phyloP scores from a whole-genome alignment of 2,888 invertebrate species.

The Agrotis puta region DNA sequence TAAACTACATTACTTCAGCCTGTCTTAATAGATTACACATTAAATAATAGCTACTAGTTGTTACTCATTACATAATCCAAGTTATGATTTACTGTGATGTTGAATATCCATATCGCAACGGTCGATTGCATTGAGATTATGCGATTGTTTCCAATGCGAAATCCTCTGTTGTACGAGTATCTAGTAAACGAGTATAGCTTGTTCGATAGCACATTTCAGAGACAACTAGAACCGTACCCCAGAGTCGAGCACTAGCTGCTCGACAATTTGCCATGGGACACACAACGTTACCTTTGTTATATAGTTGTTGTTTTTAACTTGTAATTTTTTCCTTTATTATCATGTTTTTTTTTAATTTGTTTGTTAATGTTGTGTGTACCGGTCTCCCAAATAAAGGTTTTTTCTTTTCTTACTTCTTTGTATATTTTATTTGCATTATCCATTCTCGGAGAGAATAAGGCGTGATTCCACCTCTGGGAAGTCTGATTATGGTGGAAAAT shows the following conservation, averaged over 20 bases:
- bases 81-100: constrained; percentile 51
- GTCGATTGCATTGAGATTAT: constrained; percentile 54
- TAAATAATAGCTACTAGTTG: constrained; percentile 37
- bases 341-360: no score
- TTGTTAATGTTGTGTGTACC: no score
- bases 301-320: no score
- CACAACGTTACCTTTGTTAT: no score
- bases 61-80: constrained; percentile 28
- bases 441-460: not conserved
- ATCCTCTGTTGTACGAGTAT: constrained; percentile 32
- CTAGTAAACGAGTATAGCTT: constrained; percentile 4
- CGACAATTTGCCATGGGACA: no score
- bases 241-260: no score
- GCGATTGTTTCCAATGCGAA: constrained; percentile 46
- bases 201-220: constrained; percentile 11
- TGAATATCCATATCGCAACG: constrained; percentile 52
- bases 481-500: no score
- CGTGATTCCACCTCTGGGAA: not conserved
- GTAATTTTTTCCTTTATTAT: no score
- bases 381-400: no score
- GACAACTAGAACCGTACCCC: not conserved
- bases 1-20: constrained; percentile 31
- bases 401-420: no score
- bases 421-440: not conserved
- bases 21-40: constrained; percentile 21